A percentile compares a stretch with the other conserved stretches of the same genome.
phyloP scores from a whole-genome alignment of 1,140 invertebrate genomes.

The Steinernema khuongi region DNA sequence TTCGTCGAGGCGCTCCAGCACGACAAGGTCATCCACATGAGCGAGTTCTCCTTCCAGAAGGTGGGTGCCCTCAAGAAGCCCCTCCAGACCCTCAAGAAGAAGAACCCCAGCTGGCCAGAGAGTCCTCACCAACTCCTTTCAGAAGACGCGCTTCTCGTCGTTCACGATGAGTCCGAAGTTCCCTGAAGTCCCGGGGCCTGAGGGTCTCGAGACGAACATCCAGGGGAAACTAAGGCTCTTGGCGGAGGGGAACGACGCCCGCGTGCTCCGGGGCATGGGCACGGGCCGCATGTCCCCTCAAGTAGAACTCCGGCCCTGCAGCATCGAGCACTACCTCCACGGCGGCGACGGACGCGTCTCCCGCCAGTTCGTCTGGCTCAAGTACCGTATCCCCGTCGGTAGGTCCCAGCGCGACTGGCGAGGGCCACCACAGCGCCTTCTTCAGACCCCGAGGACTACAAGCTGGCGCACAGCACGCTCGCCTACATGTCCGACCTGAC shows the following conservation, averaged over 20 bases:
- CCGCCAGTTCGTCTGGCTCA: constrained; percentile 31
- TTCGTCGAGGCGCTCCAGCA: constrained; percentile 34
- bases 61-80: too few relatives aligned
- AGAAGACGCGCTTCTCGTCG: background rate
- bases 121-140: background rate
- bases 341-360: constrained; percentile 20
- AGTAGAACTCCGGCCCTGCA: constrained; percentile 28
- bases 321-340: constrained; percentile 28
- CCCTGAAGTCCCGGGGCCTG: constrained; percentile 17
- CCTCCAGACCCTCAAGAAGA: too few relatives aligned
- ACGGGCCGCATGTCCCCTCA: constrained; percentile 33
- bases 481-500: constrained; percentile 29
- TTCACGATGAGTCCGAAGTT: constrained; percentile 22
- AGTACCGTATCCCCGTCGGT: constrained; percentile 35
- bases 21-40: constrained; percentile 33
- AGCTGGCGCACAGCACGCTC: constrained; percentile 28
- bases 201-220: constrained; percentile 22
- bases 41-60: constrained; percentile 34
- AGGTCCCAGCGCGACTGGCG: background rate
- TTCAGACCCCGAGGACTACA: constrained; percentile 34
- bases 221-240: constrained; percentile 22
- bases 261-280: constrained; percentile 22
- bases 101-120: too few relatives aligned
- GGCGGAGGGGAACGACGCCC: constrained; percentile 17
- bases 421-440: background rate